Conservation (phyloP, 2,888 invertebrate genomes). For the Scaeva pyrastri region DNA sequence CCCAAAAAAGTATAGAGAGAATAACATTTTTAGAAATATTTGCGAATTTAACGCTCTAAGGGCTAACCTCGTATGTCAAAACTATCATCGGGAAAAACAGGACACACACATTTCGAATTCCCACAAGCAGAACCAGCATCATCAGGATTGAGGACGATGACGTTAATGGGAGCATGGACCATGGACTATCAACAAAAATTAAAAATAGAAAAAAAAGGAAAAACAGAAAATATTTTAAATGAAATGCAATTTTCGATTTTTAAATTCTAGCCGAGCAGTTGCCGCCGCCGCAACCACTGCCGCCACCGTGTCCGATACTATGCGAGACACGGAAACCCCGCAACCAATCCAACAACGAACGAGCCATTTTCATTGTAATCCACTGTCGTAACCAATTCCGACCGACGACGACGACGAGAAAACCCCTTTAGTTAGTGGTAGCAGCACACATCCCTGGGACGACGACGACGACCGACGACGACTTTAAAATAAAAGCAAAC, state of each 20-base stretch:
- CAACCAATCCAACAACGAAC: conserved; percentile 56
- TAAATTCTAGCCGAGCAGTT: conserved; percentile 31
- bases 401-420: conserved; percentile 34
- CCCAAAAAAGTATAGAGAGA: background rate
- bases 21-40: conserved; percentile 53
- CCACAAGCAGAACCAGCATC: conserved; percentile 5
- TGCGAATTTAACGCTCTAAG: conserved; percentile 50
- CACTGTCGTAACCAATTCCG: conserved; percentile 61
- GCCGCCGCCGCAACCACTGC: conserved; percentile 57
- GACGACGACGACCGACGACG: no score
- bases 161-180: conserved; percentile 14
- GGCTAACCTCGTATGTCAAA: conserved; percentile 47
- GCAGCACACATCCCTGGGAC: conserved; percentile 27
- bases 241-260: conserved; percentile 66
- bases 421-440: conserved; percentile 64
- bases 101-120: conserved; percentile 40
- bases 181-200: conserved; percentile 8
- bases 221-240: conserved; percentile 11
- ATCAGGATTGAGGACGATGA: background rate
- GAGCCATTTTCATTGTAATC: conserved; percentile 66
- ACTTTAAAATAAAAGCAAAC: conserved; percentile 42
- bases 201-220: background rate
- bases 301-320: conserved; percentile 63
- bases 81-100: conserved; percentile 42
- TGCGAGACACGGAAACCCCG: conserved; percentile 41